Base-by-base conservation (phyloP, 1,140 invertebrate genomes). In the Lepidostoma basale region DNA sequence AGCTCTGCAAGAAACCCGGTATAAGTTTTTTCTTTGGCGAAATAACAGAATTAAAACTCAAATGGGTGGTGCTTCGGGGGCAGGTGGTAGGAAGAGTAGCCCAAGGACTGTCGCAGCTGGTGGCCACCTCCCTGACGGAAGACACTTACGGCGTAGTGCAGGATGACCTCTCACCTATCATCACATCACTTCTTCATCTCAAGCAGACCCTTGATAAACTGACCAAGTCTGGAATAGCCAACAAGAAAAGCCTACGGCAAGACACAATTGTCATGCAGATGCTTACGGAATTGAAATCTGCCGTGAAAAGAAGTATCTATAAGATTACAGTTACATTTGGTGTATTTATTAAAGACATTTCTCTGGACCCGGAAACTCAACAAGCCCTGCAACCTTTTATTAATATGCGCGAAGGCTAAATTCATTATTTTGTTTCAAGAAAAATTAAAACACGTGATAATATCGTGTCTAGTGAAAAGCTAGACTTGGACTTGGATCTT, bases 131-230 rank as follows among this genome's bases (percentile, higher is more conserved):
- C 0, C 76, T 92, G 3, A 85, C 72, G 6, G 92, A 94, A 80
- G 92, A 94, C 79, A 85, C 83, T 62, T 93, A 88, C 81, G 92
- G 92, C 40, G 87, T 94, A 45, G 90, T 91, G 3, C 92, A 93
- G 74, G 90, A 89, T 76, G 90, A 92, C 78, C 77, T 94, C 23
- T 78, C 89, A 8, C 74, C 77, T 16, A 86, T 94, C n/a, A 87
- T 94, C 33, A 84, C 84, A 42, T 74, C 84, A 5, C 73, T 94
- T 1, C 75, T 92, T 3, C 81, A 82, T 42, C 79, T 93, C 0
- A 92, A 92, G 72, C 82, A 85, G 33, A 85, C 85, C 69, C 73
- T 92, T 28, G 90, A 93, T 62, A 91, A 90, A 76, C 73, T 92
- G 25, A 85, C 86, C 73, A 91, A 88, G 76, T 83, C 86, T 33